Percentiles rank a stretch among this genome's conserved stretches.
phyloP scores from a whole-genome alignment of 2,888 invertebrate genomes.

The Apamea anceps region DNA sequence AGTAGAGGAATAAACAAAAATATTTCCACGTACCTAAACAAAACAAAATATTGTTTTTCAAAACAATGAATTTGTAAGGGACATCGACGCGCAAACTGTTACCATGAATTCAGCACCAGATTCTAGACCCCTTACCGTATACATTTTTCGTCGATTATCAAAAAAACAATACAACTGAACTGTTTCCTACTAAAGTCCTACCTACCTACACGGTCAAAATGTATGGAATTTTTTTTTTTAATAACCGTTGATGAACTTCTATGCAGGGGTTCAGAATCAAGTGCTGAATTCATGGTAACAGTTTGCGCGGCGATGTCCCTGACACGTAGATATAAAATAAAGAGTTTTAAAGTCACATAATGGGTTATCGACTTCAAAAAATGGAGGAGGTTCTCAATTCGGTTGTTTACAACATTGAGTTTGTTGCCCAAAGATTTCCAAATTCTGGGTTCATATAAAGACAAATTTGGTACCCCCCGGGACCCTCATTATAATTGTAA shows the following conservation, averaged over 20 bases:
- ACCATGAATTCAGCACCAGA: not conserved
- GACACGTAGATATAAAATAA: not conserved
- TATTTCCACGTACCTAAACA: not conserved
- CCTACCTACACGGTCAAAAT: not conserved
- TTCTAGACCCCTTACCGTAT: not conserved
- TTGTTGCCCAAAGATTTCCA: not conserved
- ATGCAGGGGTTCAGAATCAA: no score
- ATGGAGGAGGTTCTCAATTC: not conserved
- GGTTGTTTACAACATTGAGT: not conserved
- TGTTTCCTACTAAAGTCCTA: not conserved
- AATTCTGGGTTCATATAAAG: slow-evolving; percentile 22
- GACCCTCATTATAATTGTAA: slow-evolving; percentile 72
- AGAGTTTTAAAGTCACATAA: not conserved
- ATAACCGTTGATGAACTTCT: no score
- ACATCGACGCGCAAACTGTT: no score
- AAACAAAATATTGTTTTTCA: not conserved
- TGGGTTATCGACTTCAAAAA: no score
- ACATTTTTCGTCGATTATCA: not conserved
- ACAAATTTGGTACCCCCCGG: slow-evolving; percentile 31
- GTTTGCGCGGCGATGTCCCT: not conserved
- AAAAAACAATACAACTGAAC: not conserved
- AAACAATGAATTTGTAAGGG: no score
- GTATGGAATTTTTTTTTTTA: not conserved
- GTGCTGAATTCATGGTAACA: not conserved
- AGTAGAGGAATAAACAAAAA: not conserved